Evolutionary conservation across 2,797 vertebrate genomes (phyloP).

Genomic region (Clamator glandarius): DNA sequence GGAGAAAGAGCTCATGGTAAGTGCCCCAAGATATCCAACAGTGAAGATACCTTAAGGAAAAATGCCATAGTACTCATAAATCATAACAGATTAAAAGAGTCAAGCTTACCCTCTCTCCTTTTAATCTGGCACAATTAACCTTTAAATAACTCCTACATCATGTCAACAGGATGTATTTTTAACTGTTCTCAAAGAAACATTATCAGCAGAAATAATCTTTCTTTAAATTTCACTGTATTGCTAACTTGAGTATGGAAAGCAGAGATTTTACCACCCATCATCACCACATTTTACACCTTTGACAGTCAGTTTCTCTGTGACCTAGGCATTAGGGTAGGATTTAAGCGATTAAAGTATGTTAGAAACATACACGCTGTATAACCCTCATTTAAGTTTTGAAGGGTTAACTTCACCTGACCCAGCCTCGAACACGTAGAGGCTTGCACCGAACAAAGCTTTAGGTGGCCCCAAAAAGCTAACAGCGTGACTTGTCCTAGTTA

Average conservation of each 20-base stretch:
- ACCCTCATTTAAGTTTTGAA: background rate
- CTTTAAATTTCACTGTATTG: background rate
- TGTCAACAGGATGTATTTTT: background rate
- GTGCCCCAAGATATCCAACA: background rate
- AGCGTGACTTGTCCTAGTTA: background rate
- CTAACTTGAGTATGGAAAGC: background rate
- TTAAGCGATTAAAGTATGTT: background rate
- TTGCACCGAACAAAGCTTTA: background rate
- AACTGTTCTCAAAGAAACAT: background rate
- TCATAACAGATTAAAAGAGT: background rate
- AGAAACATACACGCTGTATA: background rate
- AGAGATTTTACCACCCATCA: background rate
- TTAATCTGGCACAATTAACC: background rate
- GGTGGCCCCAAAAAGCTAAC: background rate
- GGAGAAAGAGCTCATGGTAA: background rate
- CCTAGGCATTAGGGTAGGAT: background rate
- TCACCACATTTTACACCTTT: background rate
- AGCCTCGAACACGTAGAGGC: background rate
- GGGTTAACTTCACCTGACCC: background rate
- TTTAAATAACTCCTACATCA: background rate
- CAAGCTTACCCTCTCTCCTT: background rate
- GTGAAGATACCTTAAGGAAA: background rate
- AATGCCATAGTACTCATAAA: background rate
- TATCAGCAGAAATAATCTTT: background rate
- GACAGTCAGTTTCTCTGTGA: background rate